Conservation (phyloP, 2,797 vertebrate genomes). For the Xenopus petersii region DNA sequence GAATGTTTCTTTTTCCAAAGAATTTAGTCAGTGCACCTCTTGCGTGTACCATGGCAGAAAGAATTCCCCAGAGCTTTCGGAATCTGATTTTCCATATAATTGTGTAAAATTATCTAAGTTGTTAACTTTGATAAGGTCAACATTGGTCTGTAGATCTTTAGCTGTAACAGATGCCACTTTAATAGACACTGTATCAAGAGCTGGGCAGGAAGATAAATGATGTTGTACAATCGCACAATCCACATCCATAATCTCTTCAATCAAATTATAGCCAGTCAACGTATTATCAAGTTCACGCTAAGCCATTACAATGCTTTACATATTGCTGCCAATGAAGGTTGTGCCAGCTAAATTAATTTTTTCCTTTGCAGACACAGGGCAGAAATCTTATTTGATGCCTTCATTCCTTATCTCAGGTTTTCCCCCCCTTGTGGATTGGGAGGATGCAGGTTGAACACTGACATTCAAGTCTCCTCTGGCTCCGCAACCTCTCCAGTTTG, state of each 20-base stretch:
- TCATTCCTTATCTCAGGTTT: constrained; percentile 24
- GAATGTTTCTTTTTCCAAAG: background rate
- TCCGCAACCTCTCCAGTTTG: constrained; percentile 15
- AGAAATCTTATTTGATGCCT: constrained; percentile 53
- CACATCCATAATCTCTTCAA: constrained; percentile 57
- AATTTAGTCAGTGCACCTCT: constrained; percentile 2
- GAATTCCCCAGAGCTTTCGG: constrained; percentile 51
- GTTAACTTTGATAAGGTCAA: constrained; percentile 56
- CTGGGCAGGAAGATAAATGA: constrained; percentile 65
- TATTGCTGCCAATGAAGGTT: constrained; percentile 43
- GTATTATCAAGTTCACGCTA: constrained; percentile 63
- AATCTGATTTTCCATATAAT: constrained; percentile 54
- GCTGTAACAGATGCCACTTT: constrained; percentile 60
- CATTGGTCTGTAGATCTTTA: constrained; percentile 58
- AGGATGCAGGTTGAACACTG: constrained; percentile 52
- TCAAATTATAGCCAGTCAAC: constrained; percentile 60
- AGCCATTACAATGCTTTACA: constrained; percentile 56
- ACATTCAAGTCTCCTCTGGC: constrained; percentile 25
- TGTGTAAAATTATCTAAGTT: constrained; percentile 58
- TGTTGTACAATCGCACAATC: constrained; percentile 58
- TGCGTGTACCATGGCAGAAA: background rate
- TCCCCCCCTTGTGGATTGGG: constrained; percentile 1
- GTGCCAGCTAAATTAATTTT: constrained; percentile 50
- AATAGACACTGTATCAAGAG: constrained; percentile 61
- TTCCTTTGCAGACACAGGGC: constrained; percentile 25